phyloP scores from a whole-genome alignment of 2,888 invertebrate species.

The Polylopha cassiicola region DNA sequence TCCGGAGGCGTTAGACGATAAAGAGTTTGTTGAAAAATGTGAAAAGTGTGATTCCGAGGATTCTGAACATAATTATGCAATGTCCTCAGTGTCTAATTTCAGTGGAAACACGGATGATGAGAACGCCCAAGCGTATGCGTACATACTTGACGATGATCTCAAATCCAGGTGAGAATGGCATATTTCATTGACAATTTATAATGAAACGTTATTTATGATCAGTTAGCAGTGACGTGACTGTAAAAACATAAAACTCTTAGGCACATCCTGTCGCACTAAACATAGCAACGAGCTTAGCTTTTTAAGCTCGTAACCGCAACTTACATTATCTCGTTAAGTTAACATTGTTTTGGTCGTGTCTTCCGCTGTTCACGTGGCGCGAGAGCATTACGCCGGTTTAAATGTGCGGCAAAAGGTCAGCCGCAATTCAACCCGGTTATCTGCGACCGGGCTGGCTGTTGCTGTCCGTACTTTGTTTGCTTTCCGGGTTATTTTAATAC shows the following conservation, averaged over 20 bases:
- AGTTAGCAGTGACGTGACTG: too few species aligned
- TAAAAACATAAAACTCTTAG: too few species aligned
- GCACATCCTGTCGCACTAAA: too few species aligned
- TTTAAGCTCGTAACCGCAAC: slow-evolving; percentile 7
- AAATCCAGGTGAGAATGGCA: slow-evolving; percentile 60
- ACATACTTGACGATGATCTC: slow-evolving; percentile 67
- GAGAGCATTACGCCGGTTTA: slow-evolving; percentile 10
- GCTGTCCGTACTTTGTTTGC: slow-evolving; percentile 9
- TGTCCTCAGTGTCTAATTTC: slow-evolving; percentile 48
- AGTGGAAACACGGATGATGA: slow-evolving; percentile 61
- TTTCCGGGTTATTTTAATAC: slow-evolving; percentile 13
- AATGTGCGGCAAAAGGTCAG: slow-evolving; percentile 14
- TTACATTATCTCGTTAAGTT: slow-evolving; percentile 18
- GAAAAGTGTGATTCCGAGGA: slow-evolving; percentile 63
- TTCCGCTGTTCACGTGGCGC: slow-evolving; percentile 14
- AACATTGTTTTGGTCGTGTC: slow-evolving; percentile 19
- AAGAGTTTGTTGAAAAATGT: slow-evolving; percentile 43
- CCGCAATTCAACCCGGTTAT: slow-evolving; percentile 20
- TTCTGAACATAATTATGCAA: slow-evolving; percentile 60
- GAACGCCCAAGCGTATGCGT: slow-evolving; percentile 64
- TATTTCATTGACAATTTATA: neutral
- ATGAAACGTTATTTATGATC: neutral
- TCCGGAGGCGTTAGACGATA: slow-evolving; percentile 43
- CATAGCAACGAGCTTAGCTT: slow-evolving; percentile 6
- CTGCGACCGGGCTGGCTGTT: slow-evolving; percentile 11